phyloP scores from a whole-genome alignment of 2,888 invertebrate genomes.

The Petrolisthes cinctipes region DNA sequence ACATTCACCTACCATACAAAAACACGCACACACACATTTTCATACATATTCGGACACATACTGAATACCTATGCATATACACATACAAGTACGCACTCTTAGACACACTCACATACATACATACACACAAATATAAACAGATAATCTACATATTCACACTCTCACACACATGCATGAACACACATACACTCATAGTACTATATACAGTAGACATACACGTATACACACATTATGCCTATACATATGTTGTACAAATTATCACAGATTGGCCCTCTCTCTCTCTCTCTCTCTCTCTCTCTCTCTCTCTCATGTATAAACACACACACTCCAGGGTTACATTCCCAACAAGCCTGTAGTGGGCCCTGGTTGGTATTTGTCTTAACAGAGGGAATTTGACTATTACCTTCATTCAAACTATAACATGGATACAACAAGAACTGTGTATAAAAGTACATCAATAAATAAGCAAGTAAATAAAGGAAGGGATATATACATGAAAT shows the following conservation, averaged over 20 bases:
- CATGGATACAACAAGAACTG: too few species aligned
- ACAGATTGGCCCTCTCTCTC: too few species aligned
- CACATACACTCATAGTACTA: background rate
- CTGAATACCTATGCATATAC: background rate
- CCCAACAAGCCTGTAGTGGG: too few species aligned
- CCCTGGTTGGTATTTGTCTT: too few species aligned
- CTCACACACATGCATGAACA: background rate
- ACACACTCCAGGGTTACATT: too few species aligned
- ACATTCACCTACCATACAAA: background rate
- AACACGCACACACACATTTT: background rate
- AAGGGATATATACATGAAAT: too few species aligned
- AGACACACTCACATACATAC: background rate
- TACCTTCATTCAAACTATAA: too few species aligned
- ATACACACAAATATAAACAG: background rate
- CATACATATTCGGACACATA: background rate
- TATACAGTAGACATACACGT: background rate
- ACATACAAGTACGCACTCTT: background rate
- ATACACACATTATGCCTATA: too few species aligned
- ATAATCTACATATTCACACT: background rate
- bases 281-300: conserved; percentile 1
- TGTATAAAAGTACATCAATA: too few species aligned
- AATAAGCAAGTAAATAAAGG: too few species aligned
- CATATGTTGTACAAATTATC: too few species aligned
- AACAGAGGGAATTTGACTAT: too few species aligned
- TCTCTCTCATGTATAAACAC: background rate